Conservation (phyloP, 1,140 invertebrate genomes). For the Oedothorax gibbosus region DNA sequence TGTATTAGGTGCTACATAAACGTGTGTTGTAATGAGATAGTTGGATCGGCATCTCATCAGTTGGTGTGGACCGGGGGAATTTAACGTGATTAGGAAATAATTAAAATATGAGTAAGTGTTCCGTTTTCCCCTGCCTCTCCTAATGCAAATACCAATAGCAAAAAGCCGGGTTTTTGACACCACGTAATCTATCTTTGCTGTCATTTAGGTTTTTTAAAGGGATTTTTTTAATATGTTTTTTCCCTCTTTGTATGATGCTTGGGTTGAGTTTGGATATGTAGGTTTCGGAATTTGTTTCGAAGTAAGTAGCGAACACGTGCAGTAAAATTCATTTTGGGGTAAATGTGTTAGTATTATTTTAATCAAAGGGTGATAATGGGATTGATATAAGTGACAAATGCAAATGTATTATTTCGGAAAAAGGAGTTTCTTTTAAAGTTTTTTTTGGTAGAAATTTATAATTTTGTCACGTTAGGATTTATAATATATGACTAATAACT, state of each 20-base stretch:
- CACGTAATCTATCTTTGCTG: conserved; percentile 52
- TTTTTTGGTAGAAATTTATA: too few relatives aligned
- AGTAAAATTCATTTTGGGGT: background rate
- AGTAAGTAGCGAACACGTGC: background rate
- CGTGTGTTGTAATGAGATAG: too few relatives aligned
- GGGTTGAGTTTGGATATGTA: background rate
- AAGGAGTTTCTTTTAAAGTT: too few relatives aligned
- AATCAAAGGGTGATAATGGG: too few relatives aligned
- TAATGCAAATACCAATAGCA: conserved; percentile 60
- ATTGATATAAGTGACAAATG: too few relatives aligned
- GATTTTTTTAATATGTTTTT: conserved; percentile 1
- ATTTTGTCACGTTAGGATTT: too few relatives aligned
- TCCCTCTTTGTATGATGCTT: background rate
- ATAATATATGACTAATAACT: too few relatives aligned
- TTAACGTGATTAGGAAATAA: conserved; percentile 61
- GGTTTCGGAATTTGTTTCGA: background rate
- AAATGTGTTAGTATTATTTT: background rate
- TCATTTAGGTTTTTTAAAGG: conserved; percentile 25
- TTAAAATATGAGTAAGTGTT: conserved; percentile 58
- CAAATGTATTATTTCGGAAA: too few relatives aligned
- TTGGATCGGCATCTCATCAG: too few relatives aligned
- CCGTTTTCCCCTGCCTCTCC: background rate
- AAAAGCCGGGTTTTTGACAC: conserved; percentile 41
- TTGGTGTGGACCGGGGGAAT: conserved; percentile 25
- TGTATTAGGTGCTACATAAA: too few relatives aligned